Conservation (phyloP, 64 coral and sea anemone species). For the Montipora capricornis region DNA sequence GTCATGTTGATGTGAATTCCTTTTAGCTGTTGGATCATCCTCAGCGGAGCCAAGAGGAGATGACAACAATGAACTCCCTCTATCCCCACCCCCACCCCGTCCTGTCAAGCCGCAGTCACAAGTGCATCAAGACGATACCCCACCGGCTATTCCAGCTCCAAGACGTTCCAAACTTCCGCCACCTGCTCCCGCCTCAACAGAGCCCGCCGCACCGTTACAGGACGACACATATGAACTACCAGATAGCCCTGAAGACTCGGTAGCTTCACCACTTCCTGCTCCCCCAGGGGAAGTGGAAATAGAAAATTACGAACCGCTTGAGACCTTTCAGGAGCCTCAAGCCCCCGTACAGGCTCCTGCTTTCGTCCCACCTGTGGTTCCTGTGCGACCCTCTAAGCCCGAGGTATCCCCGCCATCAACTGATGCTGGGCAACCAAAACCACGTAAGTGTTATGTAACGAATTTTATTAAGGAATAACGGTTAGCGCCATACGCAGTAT, state of each 20-base stretch:
- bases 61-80: constrained; percentile 5
- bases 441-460: background rate
- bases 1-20: too few species aligned
- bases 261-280: background rate
- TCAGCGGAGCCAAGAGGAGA: constrained; percentile 15
- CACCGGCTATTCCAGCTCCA: background rate
- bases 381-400: background rate
- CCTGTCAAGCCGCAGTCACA: background rate
- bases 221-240: constrained; percentile 1
- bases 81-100: background rate
- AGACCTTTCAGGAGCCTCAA: background rate
- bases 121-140: background rate
- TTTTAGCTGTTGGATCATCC: background rate
- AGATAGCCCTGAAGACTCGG: background rate
- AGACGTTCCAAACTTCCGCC: background rate
- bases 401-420: background rate
- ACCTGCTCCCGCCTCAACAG: background rate
- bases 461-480: too few species aligned
- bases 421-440: background rate
- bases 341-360: background rate
- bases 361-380: background rate
- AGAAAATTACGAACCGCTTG: background rate
- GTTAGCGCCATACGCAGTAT: too few species aligned
- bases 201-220: background rate
- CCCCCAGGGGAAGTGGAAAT: background rate